Base-by-base conservation (phyloP, 2,888 invertebrate species). In the Leptopilina drosophilae region DNA sequence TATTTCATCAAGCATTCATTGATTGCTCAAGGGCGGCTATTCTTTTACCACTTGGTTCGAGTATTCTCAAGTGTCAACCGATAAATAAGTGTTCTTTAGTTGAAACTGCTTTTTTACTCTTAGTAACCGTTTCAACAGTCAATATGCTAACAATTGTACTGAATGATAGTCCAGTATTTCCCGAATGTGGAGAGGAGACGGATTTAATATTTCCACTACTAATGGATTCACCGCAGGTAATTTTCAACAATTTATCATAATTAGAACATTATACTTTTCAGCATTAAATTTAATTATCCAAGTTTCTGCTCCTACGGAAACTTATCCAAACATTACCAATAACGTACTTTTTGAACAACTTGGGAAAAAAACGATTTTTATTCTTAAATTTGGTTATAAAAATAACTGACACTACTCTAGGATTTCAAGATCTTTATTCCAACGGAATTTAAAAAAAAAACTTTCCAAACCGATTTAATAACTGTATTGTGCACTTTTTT, bases 71-170 rank as follows among this genome's bases (percentile, higher is more conserved):
- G 87, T 97, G 97, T 92, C 96, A 96, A 88, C 96, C 96, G 0
- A 96, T 97, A 79, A 95, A 96, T 92, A 96, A 96, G 92, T 98
- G 97, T 91, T 96, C 96, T 26, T 93, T 97, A 83, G 95, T 97
- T 73, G 97, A 97, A 92, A 97, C 97, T 7, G 96, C 97, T 11
- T 98, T 97, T 92, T 94, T 98, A 77, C 93, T 97, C 83, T 93
- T 97, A 89, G 97, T 97, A 88, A 97, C 97, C 67, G 97, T 97
- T 77, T 97, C 97, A 76, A 97, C 97, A 75, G 97, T 98, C 90
- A 98, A 98, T 92, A 96, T 97, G 95, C 94, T 97, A 84, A 97
- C 97, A 64, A 96, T 96, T 59, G 96, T 97, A 12, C 93, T 97
- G 83, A 97, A 97, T 92, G 97, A 97, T 92, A 96, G 96, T 83